Evolutionary conservation across 2,797 vertebrate genomes (phyloP).

Genomic region (Perdix hodgsoniae): DNA sequence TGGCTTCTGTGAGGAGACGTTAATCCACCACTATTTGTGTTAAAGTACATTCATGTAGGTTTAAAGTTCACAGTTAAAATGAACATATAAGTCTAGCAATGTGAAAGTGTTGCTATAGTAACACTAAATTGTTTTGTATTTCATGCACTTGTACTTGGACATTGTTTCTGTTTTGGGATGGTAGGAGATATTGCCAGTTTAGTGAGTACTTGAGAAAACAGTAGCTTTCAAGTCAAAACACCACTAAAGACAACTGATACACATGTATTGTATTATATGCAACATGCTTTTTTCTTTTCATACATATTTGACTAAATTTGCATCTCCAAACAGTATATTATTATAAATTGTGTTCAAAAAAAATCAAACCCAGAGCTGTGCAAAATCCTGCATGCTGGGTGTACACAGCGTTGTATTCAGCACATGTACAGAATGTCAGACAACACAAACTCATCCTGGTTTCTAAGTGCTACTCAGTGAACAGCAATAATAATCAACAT

Average conservation of each 20-base stretch:
- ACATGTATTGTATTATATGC: not conserved
- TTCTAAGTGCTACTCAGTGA: not conserved
- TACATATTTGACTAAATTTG: not conserved
- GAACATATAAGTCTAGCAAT: not conserved
- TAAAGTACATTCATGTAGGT: not conserved
- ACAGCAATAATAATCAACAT: not conserved
- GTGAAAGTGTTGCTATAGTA: not conserved
- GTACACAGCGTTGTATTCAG: not conserved
- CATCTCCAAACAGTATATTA: not conserved
- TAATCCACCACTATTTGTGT: not conserved
- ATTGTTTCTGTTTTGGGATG: not conserved
- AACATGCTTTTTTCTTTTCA: not conserved
- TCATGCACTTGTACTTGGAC: not conserved
- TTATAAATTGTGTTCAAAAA: not conserved
- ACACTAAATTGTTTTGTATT: not conserved
- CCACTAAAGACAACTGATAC: not conserved
- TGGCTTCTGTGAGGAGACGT: not conserved
- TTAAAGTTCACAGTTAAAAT: not conserved
- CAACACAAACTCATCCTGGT: not conserved
- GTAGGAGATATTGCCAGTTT: not conserved
- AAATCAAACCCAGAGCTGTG: no score
- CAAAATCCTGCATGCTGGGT: not conserved
- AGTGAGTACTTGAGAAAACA: not conserved
- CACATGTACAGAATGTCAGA: rapidly evolving
- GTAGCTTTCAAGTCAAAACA: not conserved